A percentile compares a stretch with the other conserved stretches of the same genome.
phyloP scores from a whole-genome alignment of 2,797 vertebrate species.

The Acanthornis magna region DNA sequence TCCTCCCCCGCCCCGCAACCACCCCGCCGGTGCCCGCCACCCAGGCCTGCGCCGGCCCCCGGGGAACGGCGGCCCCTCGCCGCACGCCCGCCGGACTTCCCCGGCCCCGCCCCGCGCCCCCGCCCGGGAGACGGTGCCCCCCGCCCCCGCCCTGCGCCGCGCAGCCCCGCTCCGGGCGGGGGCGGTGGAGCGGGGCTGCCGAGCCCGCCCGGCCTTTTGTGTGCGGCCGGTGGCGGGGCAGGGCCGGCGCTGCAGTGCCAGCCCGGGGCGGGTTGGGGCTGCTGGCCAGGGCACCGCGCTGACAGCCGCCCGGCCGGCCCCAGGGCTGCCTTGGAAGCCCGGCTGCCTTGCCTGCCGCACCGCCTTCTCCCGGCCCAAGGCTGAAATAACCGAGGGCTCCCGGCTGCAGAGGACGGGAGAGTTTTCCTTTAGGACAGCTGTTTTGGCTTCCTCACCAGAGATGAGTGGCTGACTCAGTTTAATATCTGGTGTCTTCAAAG shows the following conservation, averaged over 20 bases:
- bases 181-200: neutral
- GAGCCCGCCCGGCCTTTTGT: constrained; percentile 38
- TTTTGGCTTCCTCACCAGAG: neutral
- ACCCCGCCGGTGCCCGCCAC: neutral
- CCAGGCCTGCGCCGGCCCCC: neutral
- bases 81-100: neutral
- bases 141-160: neutral
- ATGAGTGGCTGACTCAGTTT: constrained; percentile 28
- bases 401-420: neutral
- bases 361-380: neutral
- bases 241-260: neutral
- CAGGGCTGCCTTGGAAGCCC: neutral
- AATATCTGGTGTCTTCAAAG: neutral
- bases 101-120: neutral
- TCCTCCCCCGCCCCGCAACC: neutral
- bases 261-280: neutral
- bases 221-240: neutral
- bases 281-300: neutral
- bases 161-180: constrained; percentile 19
- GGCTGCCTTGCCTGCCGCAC: neutral
- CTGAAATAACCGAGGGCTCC: neutral
- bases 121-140: neutral
- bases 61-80: neutral
- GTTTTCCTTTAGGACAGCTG: constrained; percentile 2
- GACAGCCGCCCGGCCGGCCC: neutral